These are phyloP conservation scores for Mustelus asterias DNA, from an alignment of 2,113 vertebrate species.

Conservation along the genomic window DNA sequence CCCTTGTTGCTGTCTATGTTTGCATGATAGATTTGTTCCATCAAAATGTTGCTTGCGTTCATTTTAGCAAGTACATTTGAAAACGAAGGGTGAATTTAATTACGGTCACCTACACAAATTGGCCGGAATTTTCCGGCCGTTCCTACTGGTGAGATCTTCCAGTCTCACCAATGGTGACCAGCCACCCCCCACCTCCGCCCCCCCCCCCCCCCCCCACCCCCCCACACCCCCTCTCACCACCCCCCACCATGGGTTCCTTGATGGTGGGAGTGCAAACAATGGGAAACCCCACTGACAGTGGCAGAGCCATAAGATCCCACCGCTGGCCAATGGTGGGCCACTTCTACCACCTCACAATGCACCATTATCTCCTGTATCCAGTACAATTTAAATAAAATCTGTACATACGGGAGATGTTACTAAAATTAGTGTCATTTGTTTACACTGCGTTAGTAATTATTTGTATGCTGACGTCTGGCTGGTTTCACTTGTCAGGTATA, in stretches of 20 bases:
- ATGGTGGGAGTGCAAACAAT: too few species aligned
- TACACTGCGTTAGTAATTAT: not conserved
- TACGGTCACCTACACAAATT: not conserved
- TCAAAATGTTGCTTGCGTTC: not conserved
- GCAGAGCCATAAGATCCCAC: too few species aligned
- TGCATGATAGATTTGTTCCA: not conserved
- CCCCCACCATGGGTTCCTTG: too few species aligned
- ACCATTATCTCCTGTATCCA: not conserved
- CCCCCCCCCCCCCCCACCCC: too few species aligned
- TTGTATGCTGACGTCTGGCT: not conserved
- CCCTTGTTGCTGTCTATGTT: not conserved
- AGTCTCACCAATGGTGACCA: too few species aligned
- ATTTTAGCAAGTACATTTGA: not conserved
- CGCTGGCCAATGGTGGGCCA: too few species aligned
- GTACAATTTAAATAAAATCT: not conserved
- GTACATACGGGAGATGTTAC: not conserved
- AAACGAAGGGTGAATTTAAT: not conserved
- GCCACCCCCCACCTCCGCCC: too few species aligned
- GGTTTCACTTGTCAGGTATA: not conserved
- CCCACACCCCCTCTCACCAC: too few species aligned
- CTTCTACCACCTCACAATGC: too few species aligned
- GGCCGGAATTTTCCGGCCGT: too few species aligned
- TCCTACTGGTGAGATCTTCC: too few species aligned
- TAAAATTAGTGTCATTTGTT: not conserved
- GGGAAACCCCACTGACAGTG: too few species aligned